phyloP scores from a whole-genome alignment of 2,888 invertebrate genomes.

The Phanerotoma sp. region DNA sequence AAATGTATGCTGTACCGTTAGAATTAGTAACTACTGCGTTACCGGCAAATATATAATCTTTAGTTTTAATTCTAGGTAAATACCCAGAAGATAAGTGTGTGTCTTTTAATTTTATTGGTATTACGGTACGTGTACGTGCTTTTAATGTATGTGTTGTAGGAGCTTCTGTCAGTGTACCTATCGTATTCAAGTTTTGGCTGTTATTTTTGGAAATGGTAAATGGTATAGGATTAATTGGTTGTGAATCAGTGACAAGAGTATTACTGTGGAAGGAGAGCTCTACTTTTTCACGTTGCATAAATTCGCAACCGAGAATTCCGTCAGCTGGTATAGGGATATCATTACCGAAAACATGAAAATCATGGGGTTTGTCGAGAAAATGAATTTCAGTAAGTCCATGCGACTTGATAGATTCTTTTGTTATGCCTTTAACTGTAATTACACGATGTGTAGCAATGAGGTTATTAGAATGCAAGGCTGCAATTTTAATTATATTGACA shows the following conservation, averaged over 20 bases:
- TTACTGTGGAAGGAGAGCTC: no score
- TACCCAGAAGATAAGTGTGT: no score
- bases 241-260: constrained; percentile 2
- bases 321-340: neutral
- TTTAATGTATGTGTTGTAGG: neutral
- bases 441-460: constrained; percentile 1
- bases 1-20: constrained; percentile 11
- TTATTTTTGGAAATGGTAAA: no score
- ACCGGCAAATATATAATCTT: constrained; percentile 14
- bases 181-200: no score
- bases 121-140: no score
- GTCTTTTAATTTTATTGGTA: no score
- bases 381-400: constrained; percentile 10
- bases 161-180: neutral
- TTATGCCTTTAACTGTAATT: no score
- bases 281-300: no score
- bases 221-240: constrained; percentile 9
- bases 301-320: constrained; percentile 22
- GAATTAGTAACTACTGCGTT: constrained; percentile 15
- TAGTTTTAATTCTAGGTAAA: constrained; percentile 5
- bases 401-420: no score
- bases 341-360: constrained; percentile 15
- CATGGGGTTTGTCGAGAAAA: no score
- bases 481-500: constrained; percentile 17
- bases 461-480: neutral